Evolutionary conservation across 2,113 vertebrate species (phyloP).

Genomic region (Neoarius graeffei): DNA sequence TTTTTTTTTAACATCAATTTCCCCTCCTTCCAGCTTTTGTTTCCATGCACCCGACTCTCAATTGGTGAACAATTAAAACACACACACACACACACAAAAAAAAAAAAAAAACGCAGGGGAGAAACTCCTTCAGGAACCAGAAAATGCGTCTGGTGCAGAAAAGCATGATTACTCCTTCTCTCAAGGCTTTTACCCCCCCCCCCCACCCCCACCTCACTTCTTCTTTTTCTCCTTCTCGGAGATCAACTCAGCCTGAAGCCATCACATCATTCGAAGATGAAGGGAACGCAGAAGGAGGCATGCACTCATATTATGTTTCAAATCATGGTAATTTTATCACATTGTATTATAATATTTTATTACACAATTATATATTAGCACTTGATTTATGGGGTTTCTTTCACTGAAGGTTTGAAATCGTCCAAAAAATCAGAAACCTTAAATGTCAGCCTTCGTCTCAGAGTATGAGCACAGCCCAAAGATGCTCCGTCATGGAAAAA

Average conservation of each 20-base stretch:
- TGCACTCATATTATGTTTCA: not conserved
- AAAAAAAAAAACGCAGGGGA: not conserved
- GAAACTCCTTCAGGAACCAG: constrained; percentile 11
- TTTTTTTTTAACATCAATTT: not conserved
- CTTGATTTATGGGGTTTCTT: not conserved
- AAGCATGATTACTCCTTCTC: not conserved
- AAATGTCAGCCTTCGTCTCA: not conserved
- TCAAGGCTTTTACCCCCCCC: not conserved
- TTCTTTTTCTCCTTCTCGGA: not conserved
- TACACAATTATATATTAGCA: too few relatives aligned
- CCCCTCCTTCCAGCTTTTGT: not conserved
- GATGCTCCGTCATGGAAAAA: not conserved
- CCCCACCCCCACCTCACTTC: not conserved
- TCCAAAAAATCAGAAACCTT: not conserved
- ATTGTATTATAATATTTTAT: not conserved
- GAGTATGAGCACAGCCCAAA: not conserved
- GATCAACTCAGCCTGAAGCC: constrained; percentile 5
- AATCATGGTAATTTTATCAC: not conserved
- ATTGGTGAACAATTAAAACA: constrained; percentile 32
- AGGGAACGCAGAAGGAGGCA: not conserved
- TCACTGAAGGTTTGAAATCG: not conserved
- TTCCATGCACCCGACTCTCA: not conserved
- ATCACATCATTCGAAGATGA: not conserved
- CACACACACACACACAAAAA: not conserved
- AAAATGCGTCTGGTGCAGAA: constrained; percentile 1